These are phyloP conservation scores for Sturnira hondurensis DNA, from an alignment of 2,113 vertebrate species.

Conservation along the genomic window DNA sequence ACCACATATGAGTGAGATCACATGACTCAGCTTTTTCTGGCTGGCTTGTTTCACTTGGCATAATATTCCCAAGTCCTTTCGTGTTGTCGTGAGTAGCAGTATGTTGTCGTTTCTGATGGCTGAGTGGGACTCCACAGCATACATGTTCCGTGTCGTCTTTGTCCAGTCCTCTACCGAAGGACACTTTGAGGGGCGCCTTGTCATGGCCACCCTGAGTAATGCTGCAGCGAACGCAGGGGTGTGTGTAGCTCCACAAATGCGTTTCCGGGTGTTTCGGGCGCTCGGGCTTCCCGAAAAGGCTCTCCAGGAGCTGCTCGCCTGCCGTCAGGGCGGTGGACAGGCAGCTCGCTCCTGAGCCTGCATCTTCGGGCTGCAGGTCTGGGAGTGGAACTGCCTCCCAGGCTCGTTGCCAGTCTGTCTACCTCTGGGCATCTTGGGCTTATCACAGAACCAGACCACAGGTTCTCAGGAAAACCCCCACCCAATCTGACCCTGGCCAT, in stretches of 20 bases:
- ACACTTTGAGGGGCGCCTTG: too few species aligned
- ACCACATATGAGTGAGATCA: too few species aligned
- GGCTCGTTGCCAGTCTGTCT: accelerated
- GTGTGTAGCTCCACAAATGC: accelerated
- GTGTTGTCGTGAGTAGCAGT: too few species aligned
- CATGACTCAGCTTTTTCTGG: too few species aligned
- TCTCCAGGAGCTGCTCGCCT: background rate
- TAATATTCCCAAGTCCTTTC: too few species aligned
- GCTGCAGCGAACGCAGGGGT: too few species aligned
- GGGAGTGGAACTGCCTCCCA: background rate
- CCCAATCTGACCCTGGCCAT: background rate
- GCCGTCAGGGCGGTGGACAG: background rate
- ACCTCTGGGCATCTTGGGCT: accelerated
- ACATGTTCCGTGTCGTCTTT: accelerated
- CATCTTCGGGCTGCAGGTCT: background rate
- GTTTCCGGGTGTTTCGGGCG: too few species aligned
- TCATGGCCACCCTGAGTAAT: too few species aligned
- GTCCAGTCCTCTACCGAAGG: too few species aligned
- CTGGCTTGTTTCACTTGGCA: too few species aligned
- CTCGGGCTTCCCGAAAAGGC: background rate
- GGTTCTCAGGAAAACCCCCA: background rate
- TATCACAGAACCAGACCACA: background rate
- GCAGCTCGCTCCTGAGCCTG: background rate
- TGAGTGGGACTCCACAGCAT: accelerated
- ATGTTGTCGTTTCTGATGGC: too few species aligned